Base-by-base conservation (phyloP, 2,888 invertebrate genomes). In the Cephus pulcher region DNA sequence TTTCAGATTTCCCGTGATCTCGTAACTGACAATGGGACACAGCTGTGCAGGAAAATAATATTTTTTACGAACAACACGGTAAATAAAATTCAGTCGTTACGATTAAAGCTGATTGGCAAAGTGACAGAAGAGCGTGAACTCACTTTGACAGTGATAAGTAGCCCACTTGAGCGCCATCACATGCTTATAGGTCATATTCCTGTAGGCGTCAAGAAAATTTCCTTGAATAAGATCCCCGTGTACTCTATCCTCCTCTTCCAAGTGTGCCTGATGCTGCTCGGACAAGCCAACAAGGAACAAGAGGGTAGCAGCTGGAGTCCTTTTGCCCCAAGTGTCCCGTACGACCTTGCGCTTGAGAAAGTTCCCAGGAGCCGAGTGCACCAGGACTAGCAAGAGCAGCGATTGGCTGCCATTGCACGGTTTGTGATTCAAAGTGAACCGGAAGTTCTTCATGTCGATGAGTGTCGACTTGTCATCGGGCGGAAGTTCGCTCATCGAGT, bases 341-440 rank as follows among this genome's bases (percentile, higher is more conserved):
- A 93, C 91, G 23, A 91, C 86, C 35, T 89, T 87, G 69, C 93
- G 88, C 83, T 93, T 92, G 12, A 83, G 87, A 69, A 88, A 88
- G 85, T 93, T 92, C 56, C 83, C 86, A 0, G 93, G 92, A 12
- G 93, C 92, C n/a, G 93, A 92, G 83, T 93, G 93, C 37, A 93
- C 91, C 75, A 93, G 85, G 80, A 93, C 91, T 37, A 93, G 83
- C 74, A 93, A 82, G 23, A 56, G 56, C 75, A 92, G 85, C n/a
- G 91, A 91, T 34, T 88, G 86, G 71, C 92, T 92, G 33, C 90
- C 90, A 76, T 92, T 90, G 86, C 95, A 95, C 1, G 93, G 92
- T 34, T 93, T 91, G 77, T 95, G 94, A 82, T 94, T 93, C 73
- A 95, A 93, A 76, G 92, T 91, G 88, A 95, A 96, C 30, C 92